Percentiles rank a stretch among this genome's conserved stretches.
Evolutionary conservation across 2,888 invertebrate genomes (phyloP).

Genomic region (Choreutis nemorana): DNA sequence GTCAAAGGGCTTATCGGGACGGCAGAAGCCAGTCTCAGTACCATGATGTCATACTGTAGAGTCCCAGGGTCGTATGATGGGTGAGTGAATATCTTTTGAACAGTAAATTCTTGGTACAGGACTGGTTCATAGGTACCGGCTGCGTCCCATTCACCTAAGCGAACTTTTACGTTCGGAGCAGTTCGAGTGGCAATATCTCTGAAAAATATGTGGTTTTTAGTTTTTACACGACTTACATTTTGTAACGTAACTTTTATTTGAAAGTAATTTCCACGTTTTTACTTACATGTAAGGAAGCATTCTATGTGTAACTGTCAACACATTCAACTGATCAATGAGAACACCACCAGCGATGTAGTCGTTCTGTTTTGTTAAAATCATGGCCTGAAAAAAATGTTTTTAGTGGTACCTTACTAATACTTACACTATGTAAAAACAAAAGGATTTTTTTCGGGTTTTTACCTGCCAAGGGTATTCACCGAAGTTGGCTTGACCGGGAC

Average conservation of each 20-base stretch:
- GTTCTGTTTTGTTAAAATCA: slow-evolving; percentile 66
- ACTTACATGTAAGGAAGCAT: slow-evolving; percentile 68
- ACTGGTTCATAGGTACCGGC: slow-evolving; percentile 70
- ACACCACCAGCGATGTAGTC: slow-evolving; percentile 78
- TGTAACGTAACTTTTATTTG: background rate
- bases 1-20: slow-evolving; percentile 53
- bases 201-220: too few relatives aligned
- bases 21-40: slow-evolving; percentile 71
- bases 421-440: background rate
- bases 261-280: slow-evolving; percentile 1
- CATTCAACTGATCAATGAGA: slow-evolving; percentile 71
- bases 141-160: slow-evolving; percentile 82
- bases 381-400: slow-evolving; percentile 36
- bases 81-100: slow-evolving; percentile 67
- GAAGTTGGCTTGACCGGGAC: slow-evolving; percentile 67
- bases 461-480: slow-evolving; percentile 82
- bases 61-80: slow-evolving; percentile 75
- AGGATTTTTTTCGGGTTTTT: slow-evolving; percentile 6
- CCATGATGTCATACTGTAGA: slow-evolving; percentile 82
- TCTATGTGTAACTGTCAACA: slow-evolving; percentile 79
- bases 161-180: slow-evolving; percentile 68
- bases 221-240: too few relatives aligned
- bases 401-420: background rate
- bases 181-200: slow-evolving; percentile 53
- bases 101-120: slow-evolving; percentile 68